phyloP scores from a whole-genome alignment of 2,797 vertebrate species.

The Sebastes diaconus region DNA sequence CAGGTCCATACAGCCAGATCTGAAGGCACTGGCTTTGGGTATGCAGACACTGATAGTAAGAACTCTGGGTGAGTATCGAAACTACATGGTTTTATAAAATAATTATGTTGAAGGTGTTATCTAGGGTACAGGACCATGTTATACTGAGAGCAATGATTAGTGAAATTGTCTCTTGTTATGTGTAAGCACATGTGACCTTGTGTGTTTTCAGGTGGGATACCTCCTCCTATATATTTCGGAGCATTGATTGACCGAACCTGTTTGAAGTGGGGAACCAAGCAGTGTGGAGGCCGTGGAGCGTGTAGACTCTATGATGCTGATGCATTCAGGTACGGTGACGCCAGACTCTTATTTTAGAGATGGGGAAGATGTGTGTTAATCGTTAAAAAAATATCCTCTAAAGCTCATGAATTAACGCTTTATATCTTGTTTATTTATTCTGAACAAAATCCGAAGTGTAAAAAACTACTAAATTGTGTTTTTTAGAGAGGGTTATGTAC shows the following conservation, averaged over 20 bases:
- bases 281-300: slow-evolving; percentile 86
- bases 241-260: slow-evolving; percentile 91
- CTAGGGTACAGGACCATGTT: background rate
- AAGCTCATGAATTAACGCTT: background rate
- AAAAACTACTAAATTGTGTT: background rate
- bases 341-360: background rate
- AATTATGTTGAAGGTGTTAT: background rate
- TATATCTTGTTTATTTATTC: no score
- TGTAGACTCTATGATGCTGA: slow-evolving; percentile 88
- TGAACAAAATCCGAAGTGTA: no score
- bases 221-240: slow-evolving; percentile 92
- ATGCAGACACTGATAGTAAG: slow-evolving; percentile 91
- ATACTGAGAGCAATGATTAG: background rate
- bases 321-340: slow-evolving; percentile 77
- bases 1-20: slow-evolving; percentile 89
- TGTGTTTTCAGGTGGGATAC: slow-evolving; percentile 90
- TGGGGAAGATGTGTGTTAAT: background rate
- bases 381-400: background rate
- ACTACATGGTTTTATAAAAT: background rate
- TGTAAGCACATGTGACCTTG: background rate
- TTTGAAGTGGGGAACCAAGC: slow-evolving; percentile 90
- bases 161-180: background rate
- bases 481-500: background rate
- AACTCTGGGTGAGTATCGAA: slow-evolving; percentile 87
- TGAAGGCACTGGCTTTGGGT: slow-evolving; percentile 93